Evolutionary conservation across 2,888 invertebrate species (phyloP).

Genomic region (Cinara cedri): DNA sequence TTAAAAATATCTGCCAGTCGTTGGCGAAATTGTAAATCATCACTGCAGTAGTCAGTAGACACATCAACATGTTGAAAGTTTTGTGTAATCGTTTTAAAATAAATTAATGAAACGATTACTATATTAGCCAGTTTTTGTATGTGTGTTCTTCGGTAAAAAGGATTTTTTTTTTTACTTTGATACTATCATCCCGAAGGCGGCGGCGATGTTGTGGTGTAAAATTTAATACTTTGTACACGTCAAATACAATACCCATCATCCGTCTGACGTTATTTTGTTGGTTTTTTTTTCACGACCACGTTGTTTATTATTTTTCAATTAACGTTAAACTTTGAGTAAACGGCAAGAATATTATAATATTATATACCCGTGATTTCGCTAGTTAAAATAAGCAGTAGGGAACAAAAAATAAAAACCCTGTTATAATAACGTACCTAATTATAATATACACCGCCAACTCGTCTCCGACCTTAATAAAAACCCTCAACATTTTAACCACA

Average conservation of each 20-base stretch:
- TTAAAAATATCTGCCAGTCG: too few relatives aligned
- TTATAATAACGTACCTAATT: conserved; percentile 11
- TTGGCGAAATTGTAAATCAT: too few relatives aligned
- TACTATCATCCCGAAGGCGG: too few relatives aligned
- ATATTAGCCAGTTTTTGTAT: background rate
- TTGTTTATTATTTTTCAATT: conserved; percentile 39
- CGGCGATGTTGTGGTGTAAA: background rate
- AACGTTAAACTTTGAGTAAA: conserved; percentile 42
- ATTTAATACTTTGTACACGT: conserved; percentile 46
- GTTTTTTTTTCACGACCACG: background rate
- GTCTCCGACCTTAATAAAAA: conserved; percentile 34
- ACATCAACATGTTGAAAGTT: too few relatives aligned
- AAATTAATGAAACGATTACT: background rate
- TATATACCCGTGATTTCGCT: conserved; percentile 20
- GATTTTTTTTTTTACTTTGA: conserved; percentile 11
- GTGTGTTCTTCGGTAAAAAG: background rate
- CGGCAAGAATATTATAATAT: conserved; percentile 26
- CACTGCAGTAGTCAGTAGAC: too few relatives aligned
- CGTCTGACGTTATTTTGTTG: conserved; percentile 26
- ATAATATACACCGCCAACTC: background rate
- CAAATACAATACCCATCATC: conserved; percentile 36
- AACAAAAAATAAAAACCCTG: conserved; percentile 12
- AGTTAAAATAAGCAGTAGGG: background rate
- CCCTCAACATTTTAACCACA: background rate
- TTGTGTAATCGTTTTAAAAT: conserved; percentile 4